These are phyloP conservation scores for Chrysemys picta DNA, from an alignment of 2,113 vertebrate genomes.

Conservation along the genomic window DNA sequence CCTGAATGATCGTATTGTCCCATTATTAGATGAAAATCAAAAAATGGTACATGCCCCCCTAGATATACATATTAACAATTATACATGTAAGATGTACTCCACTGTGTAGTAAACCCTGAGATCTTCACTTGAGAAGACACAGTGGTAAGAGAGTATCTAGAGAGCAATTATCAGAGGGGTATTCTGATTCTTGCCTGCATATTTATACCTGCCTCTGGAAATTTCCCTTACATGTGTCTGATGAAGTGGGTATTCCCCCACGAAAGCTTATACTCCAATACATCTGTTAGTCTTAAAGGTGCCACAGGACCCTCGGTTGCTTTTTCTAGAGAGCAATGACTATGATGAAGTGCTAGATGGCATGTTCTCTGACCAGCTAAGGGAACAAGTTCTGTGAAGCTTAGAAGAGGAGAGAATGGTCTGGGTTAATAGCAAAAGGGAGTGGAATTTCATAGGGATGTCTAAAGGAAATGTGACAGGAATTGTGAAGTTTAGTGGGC, in stretches of 20 bases:
- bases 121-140: neutral
- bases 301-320: no score
- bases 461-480: neutral
- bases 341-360: neutral
- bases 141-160: neutral
- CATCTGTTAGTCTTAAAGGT: no score
- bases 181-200: no score
- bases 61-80: neutral
- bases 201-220: no score
- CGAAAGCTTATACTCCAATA: no score
- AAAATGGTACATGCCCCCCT: rapidly evolving
- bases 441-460: neutral
- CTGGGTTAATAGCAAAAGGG: neutral
- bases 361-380: neutral
- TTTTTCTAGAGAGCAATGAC: neutral
- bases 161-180: no score
- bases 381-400: neutral
- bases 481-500: neutral
- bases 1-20: neutral
- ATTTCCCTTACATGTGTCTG: no score
- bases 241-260: no score
- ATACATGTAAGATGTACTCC: neutral
- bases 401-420: neutral
- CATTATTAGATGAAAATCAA: neutral
- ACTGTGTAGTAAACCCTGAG: neutral